A percentile compares a stretch with the other conserved stretches of the same genome.
These are phyloP conservation scores for Tokudaia tokunoshimensis DNA, from an alignment of 2,797 vertebrate genomes.

Conservation along the genomic window DNA sequence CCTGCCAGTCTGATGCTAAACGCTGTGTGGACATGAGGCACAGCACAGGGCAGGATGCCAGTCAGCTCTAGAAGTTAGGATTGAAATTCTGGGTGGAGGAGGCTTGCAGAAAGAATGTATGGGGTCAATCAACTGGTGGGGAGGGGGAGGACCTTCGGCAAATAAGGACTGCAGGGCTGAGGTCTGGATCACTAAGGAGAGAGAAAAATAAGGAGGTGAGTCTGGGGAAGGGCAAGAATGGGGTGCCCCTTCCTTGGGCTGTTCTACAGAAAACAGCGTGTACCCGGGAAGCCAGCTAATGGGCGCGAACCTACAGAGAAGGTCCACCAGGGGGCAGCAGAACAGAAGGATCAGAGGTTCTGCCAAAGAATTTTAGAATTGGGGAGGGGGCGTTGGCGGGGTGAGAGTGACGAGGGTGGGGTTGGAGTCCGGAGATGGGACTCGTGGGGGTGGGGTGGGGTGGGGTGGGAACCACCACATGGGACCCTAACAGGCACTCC, in stretches of 20 bases:
- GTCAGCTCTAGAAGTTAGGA: background rate
- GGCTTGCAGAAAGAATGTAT: too few relatives aligned
- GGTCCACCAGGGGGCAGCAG: constrained; percentile 56
- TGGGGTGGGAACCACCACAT: background rate
- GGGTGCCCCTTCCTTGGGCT: background rate
- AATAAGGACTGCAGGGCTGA: background rate
- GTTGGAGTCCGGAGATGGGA: background rate
- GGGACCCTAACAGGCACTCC: background rate
- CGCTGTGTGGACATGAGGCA: background rate
- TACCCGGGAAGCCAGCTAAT: background rate
- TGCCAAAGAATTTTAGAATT: background rate
- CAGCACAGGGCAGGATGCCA: background rate
- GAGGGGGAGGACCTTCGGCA: background rate
- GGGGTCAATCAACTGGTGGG: background rate
- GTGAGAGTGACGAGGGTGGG: background rate
- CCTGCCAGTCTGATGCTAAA: background rate
- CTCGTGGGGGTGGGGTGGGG: background rate
- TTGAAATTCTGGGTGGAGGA: background rate
- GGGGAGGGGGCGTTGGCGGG: background rate
- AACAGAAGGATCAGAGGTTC: background rate
- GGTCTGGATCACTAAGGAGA: background rate
- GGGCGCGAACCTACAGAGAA: background rate
- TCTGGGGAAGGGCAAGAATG: background rate
- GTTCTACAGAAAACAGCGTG: background rate
- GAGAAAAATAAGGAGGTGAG: background rate